These are phyloP conservation scores for Arctopsyche grandis DNA, from an alignment of 1,140 invertebrate species.

Conservation along the genomic window DNA sequence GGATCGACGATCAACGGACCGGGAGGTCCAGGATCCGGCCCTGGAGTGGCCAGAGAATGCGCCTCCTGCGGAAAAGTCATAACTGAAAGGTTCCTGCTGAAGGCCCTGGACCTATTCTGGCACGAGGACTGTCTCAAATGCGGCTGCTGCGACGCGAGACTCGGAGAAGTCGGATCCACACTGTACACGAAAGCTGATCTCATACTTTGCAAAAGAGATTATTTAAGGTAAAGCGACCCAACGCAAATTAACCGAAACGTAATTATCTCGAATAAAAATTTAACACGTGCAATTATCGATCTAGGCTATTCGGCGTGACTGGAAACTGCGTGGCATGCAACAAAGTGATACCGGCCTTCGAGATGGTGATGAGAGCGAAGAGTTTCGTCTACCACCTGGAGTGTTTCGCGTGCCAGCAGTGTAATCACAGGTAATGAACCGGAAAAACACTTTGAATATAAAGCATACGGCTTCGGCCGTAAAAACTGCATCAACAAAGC, in stretches of 20 bases:
- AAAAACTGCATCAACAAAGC: no score
- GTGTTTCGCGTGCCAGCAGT: constrained; percentile 96
- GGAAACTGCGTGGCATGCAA: constrained; percentile 92
- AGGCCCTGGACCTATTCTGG: constrained; percentile 89
- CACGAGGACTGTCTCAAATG: constrained; percentile 96
- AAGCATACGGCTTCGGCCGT: background rate
- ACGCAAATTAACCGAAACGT: background rate
- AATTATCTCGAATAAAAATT: background rate
- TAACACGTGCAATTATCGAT: background rate
- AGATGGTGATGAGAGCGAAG: constrained; percentile 96
- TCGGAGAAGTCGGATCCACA: constrained; percentile 92
- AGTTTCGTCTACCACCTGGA: constrained; percentile 96
- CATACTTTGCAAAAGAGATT: constrained; percentile 92
- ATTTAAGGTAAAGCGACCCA: constrained; percentile 78
- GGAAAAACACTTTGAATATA: background rate
- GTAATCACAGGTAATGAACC: constrained; percentile 86
- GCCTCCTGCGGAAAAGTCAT: constrained; percentile 81
- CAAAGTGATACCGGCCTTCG: constrained; percentile 95
- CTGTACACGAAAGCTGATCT: constrained; percentile 93
- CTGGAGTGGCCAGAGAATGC: constrained; percentile 69
- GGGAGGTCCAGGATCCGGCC: constrained; percentile 59
- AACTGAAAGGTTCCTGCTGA: constrained; percentile 79
- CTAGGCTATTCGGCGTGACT: constrained; percentile 90
- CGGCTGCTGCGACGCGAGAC: constrained; percentile 90
- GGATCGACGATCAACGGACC: constrained; percentile 57